Percentiles rank a stretch among this genome's conserved stretches.
Conservation (phyloP, 1,140 invertebrate species). For the Octopus bimaculoides region DNA sequence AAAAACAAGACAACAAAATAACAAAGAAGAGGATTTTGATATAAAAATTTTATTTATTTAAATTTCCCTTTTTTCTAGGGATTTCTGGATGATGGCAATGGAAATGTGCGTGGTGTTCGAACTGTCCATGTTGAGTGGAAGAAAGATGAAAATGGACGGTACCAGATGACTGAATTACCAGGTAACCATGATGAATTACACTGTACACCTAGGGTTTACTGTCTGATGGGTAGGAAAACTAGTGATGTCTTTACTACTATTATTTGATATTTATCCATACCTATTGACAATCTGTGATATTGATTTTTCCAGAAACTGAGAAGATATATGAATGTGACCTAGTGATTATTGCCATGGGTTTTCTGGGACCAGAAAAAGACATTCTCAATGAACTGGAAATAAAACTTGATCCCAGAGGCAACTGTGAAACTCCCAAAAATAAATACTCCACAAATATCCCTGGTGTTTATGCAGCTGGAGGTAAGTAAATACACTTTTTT, state of each 20-base stretch:
- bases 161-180: constrained; percentile 89
- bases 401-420: constrained; percentile 82
- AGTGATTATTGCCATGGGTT: constrained; percentile 97
- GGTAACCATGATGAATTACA: constrained; percentile 53
- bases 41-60: too few species aligned
- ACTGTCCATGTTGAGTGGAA: constrained; percentile 91
- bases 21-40: too few species aligned
- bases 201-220: not conserved
- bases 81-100: constrained; percentile 88
- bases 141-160: constrained; percentile 86
- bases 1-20: too few species aligned
- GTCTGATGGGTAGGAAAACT: not conserved
- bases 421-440: constrained; percentile 79
- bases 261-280: not conserved
- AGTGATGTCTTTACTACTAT: not conserved
- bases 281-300: not conserved
- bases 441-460: constrained; percentile 80
- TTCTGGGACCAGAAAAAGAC: constrained; percentile 91
- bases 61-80: constrained; percentile 63
- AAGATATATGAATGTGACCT: constrained; percentile 82
- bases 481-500: constrained; percentile 24
- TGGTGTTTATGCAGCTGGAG: constrained; percentile 94
- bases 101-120: constrained; percentile 83
- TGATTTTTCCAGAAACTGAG: constrained; percentile 45
- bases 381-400: constrained; percentile 82